Evolutionary conservation across 2,797 vertebrate genomes (phyloP).

Genomic region (Simalia tracyae): DNA sequence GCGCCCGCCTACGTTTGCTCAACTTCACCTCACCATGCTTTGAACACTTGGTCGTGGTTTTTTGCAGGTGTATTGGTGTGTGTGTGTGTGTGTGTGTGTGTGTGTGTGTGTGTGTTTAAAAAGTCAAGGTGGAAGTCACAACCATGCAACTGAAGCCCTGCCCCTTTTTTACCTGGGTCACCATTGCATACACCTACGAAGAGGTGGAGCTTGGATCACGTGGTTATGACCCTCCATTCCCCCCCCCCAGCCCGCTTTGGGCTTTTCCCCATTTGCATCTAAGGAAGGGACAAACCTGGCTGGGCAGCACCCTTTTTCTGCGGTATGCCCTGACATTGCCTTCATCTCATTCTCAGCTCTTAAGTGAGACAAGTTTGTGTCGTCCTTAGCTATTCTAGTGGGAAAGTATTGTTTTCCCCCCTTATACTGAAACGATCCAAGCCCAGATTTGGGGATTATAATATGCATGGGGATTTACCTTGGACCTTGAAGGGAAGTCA

Average conservation of each 20-base stretch:
- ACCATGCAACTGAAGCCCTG: background rate
- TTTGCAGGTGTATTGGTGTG: background rate
- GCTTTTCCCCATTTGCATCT: background rate
- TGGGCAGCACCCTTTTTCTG: background rate
- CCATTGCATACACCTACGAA: background rate
- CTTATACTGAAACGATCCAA: background rate
- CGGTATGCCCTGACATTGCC: background rate
- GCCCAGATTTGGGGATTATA: background rate
- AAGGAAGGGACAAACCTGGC: background rate
- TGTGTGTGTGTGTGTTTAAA: background rate
- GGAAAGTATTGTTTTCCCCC: background rate
- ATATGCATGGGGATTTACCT: background rate
- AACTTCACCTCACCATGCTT: background rate
- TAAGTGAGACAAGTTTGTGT: background rate
- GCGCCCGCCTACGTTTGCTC: background rate
- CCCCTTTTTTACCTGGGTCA: background rate
- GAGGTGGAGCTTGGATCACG: background rate
- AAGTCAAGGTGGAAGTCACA: background rate
- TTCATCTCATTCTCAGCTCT: background rate
- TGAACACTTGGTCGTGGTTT: background rate
- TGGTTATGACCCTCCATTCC: background rate
- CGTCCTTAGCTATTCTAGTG: background rate
- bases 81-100: background rate
- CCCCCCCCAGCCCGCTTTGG: background rate
- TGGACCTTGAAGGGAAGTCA: background rate